phyloP scores from a whole-genome alignment of 2,888 invertebrate genomes.

The Drosophila mayaguana region DNA sequence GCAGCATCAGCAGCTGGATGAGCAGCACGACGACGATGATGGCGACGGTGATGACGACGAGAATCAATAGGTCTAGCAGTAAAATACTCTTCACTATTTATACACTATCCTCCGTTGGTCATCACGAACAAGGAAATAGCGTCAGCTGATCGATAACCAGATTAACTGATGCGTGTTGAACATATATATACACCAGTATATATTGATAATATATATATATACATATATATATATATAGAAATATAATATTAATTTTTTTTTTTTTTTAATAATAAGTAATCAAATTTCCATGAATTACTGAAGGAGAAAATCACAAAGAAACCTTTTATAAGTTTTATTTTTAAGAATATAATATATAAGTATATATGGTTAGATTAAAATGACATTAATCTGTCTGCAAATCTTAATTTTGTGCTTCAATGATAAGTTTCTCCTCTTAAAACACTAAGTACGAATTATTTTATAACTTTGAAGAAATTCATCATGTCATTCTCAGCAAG shows the following conservation, averaged over 20 bases:
- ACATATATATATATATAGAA: slow-evolving; percentile 34
- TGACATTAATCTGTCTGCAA: slow-evolving; percentile 69
- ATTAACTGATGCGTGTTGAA: slow-evolving; percentile 68
- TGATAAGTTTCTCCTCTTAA: slow-evolving; percentile 71
- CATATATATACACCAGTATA: slow-evolving; percentile 57
- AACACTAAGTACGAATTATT: slow-evolving; percentile 57
- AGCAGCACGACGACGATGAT: slow-evolving; percentile 85
- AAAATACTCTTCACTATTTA: slow-evolving; percentile 81
- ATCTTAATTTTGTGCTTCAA: slow-evolving; percentile 76
- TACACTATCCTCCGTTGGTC: slow-evolving; percentile 68
- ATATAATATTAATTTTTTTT: slow-evolving; percentile 62
- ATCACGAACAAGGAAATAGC: slow-evolving; percentile 63
- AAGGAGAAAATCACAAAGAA: slow-evolving; percentile 79
- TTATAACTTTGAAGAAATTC: slow-evolving; percentile 44
- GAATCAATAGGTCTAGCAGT: slow-evolving; percentile 85
- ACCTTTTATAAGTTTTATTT: slow-evolving; percentile 78
- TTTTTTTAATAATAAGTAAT: slow-evolving; percentile 73
- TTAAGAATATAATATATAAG: slow-evolving; percentile 64
- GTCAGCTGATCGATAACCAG: slow-evolving; percentile 70
- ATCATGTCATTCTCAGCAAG: slow-evolving; percentile 53
- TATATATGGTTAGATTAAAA: slow-evolving; percentile 75
- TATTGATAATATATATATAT: slow-evolving; percentile 32
- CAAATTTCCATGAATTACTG: slow-evolving; percentile 80
- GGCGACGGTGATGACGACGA: slow-evolving; percentile 85
- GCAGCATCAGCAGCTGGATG: slow-evolving; percentile 82